Conservation (phyloP, 53 echinoderm and acorn worm species). For the Actinopyga echinites region DNA sequence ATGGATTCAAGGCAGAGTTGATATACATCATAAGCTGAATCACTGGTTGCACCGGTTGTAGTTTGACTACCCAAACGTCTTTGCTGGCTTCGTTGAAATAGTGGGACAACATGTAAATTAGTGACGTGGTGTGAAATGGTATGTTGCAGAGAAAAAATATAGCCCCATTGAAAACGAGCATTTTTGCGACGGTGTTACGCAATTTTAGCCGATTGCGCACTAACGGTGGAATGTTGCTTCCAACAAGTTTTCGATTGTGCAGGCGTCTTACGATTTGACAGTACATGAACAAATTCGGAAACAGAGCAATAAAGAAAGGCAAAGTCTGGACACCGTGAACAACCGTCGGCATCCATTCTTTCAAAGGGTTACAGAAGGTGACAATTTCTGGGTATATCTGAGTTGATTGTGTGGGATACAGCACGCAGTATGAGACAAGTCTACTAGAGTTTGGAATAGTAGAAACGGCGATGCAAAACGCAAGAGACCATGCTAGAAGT, state of each 20-base stretch:
- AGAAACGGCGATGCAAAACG: constrained; percentile 2
- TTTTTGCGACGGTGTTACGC: constrained; percentile 7
- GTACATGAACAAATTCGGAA: constrained; percentile 17
- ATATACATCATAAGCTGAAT: constrained; percentile 3
- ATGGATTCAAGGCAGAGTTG: constrained; percentile 25
- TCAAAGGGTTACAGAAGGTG: not conserved
- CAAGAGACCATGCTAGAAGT: not conserved
- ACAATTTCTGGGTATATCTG: not conserved
- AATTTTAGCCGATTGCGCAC: not conserved
- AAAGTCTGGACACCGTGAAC: constrained; percentile 6
- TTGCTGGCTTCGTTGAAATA: not conserved
- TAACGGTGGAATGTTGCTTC: not conserved
- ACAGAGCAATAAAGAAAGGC: constrained; percentile 15
- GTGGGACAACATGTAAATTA: not conserved
- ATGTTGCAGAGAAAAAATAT: constrained; percentile 26
- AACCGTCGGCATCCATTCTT: not conserved
- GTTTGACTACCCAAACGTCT: not conserved
- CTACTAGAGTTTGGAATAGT: not conserved
- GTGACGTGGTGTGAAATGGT: constrained; percentile 12
- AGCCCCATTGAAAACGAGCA: constrained; percentile 13
- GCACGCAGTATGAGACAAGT: not conserved
- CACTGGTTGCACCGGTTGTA: not conserved
- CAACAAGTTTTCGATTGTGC: not conserved
- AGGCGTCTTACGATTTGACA: constrained; percentile 1
- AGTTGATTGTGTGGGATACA: not conserved